Evolutionary conservation across 2,888 invertebrate genomes (phyloP).

Genomic region (Cephus nigrinus): DNA sequence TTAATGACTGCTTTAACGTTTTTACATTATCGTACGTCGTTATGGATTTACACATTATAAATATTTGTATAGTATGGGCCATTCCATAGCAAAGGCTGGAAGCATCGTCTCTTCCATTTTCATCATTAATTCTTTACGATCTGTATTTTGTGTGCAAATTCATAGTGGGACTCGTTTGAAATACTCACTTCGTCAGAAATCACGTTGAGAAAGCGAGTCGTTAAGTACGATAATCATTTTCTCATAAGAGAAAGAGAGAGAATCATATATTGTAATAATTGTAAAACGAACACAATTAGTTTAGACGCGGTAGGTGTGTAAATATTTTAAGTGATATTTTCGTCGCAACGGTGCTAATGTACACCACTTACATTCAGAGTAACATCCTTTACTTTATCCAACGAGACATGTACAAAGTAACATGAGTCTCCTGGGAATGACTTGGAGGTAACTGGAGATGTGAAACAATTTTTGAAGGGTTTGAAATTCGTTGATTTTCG

Average conservation of each 20-base stretch:
- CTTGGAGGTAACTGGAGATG: neutral
- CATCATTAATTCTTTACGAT: neutral
- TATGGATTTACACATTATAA: neutral
- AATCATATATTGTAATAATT: constrained; percentile 26
- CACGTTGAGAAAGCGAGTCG: neutral
- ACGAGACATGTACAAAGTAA: constrained; percentile 25
- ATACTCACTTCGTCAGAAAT: neutral
- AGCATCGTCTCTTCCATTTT: neutral
- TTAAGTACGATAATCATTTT: neutral
- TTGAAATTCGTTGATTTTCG: neutral
- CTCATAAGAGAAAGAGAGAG: constrained; percentile 3
- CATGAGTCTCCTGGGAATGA: neutral
- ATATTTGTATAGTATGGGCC: neutral
- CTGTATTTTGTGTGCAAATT: neutral
- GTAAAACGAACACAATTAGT: constrained; percentile 14
- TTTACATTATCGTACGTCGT: neutral
- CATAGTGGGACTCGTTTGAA: neutral
- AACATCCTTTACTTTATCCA: neutral
- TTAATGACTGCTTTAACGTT: neutral
- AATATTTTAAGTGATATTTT: neutral
- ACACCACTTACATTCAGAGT: neutral
- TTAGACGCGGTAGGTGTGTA: constrained; percentile 7
- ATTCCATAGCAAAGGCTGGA: neutral
- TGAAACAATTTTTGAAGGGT: neutral
- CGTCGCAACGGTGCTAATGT: neutral